Evolutionary conservation across 2,797 vertebrate genomes (phyloP).

Genomic region (Echiichthys vipera): DNA sequence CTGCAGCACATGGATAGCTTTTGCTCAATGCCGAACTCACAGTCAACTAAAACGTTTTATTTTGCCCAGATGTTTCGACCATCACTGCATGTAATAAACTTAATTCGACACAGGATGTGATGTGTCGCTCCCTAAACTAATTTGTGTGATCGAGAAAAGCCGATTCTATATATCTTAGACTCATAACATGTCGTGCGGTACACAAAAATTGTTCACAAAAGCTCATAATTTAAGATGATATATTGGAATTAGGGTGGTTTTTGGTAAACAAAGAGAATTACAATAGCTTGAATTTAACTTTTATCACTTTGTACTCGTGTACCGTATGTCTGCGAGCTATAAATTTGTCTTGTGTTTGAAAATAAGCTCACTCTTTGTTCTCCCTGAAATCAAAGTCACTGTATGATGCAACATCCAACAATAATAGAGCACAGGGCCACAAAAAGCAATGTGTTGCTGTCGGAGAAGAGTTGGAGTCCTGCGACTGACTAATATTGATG

Average conservation of each 20-base stretch:
- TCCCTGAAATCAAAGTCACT: conserved; percentile 53
- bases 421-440: conserved; percentile 49
- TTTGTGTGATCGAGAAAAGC: background rate
- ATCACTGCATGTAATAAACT: background rate
- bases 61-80: background rate
- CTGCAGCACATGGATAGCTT: background rate
- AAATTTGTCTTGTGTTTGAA: conserved; percentile 20
- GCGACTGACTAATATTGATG: conserved; percentile 69
- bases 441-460: conserved; percentile 45
- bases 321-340: background rate
- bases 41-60: too few relatives aligned
- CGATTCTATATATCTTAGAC: background rate
- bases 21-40: background rate
- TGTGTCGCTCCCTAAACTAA: background rate
- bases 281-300: background rate
- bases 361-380: conserved; percentile 58
- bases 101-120: background rate
- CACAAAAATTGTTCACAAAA: background rate
- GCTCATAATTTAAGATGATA: background rate
- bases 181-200: background rate
- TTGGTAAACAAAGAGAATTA: background rate
- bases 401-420: conserved; percentile 54
- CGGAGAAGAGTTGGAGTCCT: conserved; percentile 33
- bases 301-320: background rate
- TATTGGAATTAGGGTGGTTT: background rate